Base-by-base conservation (phyloP, 2,113 vertebrate genomes). In the Dinomys branickii region DNA sequence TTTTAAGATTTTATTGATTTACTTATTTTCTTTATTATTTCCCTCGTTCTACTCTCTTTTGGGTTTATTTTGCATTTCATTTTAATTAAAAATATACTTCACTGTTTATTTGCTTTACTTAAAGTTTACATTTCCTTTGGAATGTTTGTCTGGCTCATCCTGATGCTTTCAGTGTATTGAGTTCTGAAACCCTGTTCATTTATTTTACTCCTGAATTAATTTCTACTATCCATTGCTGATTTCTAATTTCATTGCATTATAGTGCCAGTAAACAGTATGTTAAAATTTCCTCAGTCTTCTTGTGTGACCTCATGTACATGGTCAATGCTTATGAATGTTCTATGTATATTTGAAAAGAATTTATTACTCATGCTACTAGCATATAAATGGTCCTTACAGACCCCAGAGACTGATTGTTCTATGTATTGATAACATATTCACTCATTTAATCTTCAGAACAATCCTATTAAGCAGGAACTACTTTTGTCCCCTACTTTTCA, bases 1-100 rank as follows among this genome's bases (percentile, higher is more conserved):
- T 78, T 86, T 65, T 58, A 52, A 22, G 84, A 85, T 97, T 75
- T 94, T 30, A 47, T 12, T 71, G 24, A 69, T 88, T 92, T 87
- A 20, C 67, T 67, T 16, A 35, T 85, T 91, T 33, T 71, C 58
- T 91, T 88, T 56, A 75, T 75, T 93, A 38, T 92, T 61, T 67
- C 17, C 38, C n/a, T 91, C 58, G 69, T 85, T 59, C 33, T 92
- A 63, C 54, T 92, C 78, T 54, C 56, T 83, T 83, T 90, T 83
- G 41, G 26, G 33, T 47, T 94, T n/a, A n/a, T 58, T 80, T 85
- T 85, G 3, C 11, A 83, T 69, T 93, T 77, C 28, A 44, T 47
- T 83, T 96, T 73, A 30, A 80, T 47, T 30, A 11, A 73, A 86
- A 89, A 17, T 41, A 61, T 67, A 22, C 4, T 89, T 71, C 11